A percentile compares a stretch with the other conserved stretches of the same genome.
Evolutionary conservation across 1,140 invertebrate genomes (phyloP).

Genomic region (Cyclina sinensis): DNA sequence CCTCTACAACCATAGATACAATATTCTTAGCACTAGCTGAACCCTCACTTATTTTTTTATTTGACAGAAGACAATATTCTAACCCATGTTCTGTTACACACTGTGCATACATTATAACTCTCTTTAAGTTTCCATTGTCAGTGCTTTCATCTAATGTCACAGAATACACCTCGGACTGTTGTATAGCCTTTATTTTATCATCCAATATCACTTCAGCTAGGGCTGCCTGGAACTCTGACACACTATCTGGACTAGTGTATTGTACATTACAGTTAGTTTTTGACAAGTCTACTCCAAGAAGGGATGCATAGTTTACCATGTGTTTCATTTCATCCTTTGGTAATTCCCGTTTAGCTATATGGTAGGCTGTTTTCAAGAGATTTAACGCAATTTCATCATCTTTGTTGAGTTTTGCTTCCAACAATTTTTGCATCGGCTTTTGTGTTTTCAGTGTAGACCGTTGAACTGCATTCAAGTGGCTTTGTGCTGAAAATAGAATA

Average conservation of each 20-base stretch:
- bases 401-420: background rate
- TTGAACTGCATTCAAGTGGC: background rate
- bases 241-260: background rate
- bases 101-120: conserved; percentile 50
- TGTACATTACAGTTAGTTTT: too few species aligned
- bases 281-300: too few species aligned
- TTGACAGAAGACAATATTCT: conserved; percentile 17
- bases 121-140: conserved; percentile 55
- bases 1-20: background rate
- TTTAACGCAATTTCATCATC: background rate
- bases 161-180: conserved; percentile 45
- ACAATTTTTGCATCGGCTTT: background rate
- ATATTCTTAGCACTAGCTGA: conserved; percentile 31
- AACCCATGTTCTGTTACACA: background rate
- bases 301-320: background rate
- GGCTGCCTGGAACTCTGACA: background rate
- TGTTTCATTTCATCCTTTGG: background rate
- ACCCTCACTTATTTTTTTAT: background rate
- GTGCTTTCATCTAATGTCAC: conserved; percentile 53
- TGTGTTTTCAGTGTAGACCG: background rate
- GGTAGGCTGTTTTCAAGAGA: background rate
- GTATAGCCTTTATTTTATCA: conserved; percentile 29
- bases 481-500: conserved; percentile 24
- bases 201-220: conserved; percentile 4
- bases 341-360: background rate